Percentiles rank a stretch among this genome's conserved stretches.
Conservation (phyloP, 2,797 vertebrate genomes). For the Odontamblyopus lacepedii region DNA sequence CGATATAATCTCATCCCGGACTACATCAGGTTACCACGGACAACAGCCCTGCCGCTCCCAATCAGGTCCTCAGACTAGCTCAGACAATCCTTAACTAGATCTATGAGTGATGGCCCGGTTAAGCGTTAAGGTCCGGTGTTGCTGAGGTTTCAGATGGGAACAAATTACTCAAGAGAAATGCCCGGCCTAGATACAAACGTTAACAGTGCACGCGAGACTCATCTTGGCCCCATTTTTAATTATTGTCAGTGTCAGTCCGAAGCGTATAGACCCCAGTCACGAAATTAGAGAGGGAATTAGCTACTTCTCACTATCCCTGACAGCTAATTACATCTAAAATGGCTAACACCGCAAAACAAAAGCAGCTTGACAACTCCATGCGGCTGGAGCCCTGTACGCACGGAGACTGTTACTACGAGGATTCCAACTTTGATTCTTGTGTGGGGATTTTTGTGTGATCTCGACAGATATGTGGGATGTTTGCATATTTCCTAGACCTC, state of each 20-base stretch:
- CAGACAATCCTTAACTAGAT: constrained; percentile 59
- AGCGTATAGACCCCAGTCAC: constrained; percentile 46
- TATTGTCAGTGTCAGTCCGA: constrained; percentile 73
- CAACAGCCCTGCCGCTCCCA: constrained; percentile 4
- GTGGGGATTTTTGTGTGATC: constrained; percentile 25
- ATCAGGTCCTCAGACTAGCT: constrained; percentile 11
- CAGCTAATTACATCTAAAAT: constrained; percentile 78
- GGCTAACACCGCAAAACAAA: constrained; percentile 69
- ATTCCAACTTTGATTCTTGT: constrained; percentile 45
- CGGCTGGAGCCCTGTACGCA: constrained; percentile 34
- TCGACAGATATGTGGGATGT: constrained; percentile 32
- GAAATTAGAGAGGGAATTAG: constrained; percentile 71
- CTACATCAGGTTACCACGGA: not conserved
- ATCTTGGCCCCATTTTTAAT: constrained; percentile 73
- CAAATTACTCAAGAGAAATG: constrained; percentile 63
- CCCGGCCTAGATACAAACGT: constrained; percentile 63
- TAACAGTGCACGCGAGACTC: constrained; percentile 57
- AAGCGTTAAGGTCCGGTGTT: constrained; percentile 59
- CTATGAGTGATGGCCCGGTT: constrained; percentile 59
- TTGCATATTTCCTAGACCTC: constrained; percentile 43
- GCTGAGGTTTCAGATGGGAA: constrained; percentile 62
- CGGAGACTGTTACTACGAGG: constrained; percentile 27
- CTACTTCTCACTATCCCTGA: constrained; percentile 68
- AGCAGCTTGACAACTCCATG: constrained; percentile 62
- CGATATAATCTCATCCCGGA: not conserved